These are phyloP conservation scores for Diplodus sargus DNA, from an alignment of 2,797 vertebrate species.

Conservation along the genomic window DNA sequence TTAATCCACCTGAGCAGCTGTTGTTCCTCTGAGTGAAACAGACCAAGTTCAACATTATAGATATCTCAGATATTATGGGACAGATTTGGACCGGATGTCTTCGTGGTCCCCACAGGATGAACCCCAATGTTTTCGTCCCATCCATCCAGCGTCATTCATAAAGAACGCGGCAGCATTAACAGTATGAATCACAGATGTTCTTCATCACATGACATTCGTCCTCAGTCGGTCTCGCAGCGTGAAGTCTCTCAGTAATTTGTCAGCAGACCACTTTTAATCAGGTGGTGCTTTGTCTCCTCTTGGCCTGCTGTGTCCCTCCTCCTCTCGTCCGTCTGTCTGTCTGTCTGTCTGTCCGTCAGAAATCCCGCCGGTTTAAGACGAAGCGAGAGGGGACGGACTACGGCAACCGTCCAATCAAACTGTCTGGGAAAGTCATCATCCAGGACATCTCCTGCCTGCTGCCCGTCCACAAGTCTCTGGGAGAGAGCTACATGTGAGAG, in stretches of 20 bases:
- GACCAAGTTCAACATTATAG: neutral
- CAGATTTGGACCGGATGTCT: neutral
- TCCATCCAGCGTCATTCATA: too few species aligned
- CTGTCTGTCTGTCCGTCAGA: conserved; percentile 81
- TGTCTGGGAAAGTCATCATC: conserved; percentile 97
- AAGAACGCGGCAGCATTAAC: too few species aligned
- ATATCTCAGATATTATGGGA: too few species aligned
- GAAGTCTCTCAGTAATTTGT: conserved; percentile 41
- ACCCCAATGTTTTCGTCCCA: neutral
- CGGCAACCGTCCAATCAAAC: conserved; percentile 91
- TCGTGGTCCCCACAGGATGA: neutral
- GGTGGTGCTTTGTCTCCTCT: conserved; percentile 65
- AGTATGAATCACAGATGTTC: too few species aligned
- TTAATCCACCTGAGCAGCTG: neutral
- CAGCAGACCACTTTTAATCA: conserved; percentile 71
- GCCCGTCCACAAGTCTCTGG: conserved; percentile 93
- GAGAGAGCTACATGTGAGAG: conserved; percentile 95
- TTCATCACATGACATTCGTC: neutral
- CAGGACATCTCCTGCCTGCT: conserved; percentile 96
- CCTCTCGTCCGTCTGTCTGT: conserved; percentile 16
- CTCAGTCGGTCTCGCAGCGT: conserved; percentile 43
- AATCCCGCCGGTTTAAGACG: conserved; percentile 95
- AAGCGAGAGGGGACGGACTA: conserved; percentile 92
- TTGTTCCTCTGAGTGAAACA: neutral
- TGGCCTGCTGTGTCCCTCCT: conserved; percentile 30